These are phyloP conservation scores for Willisornis vidua DNA, from an alignment of 2,113 vertebrate genomes.

Conservation along the genomic window DNA sequence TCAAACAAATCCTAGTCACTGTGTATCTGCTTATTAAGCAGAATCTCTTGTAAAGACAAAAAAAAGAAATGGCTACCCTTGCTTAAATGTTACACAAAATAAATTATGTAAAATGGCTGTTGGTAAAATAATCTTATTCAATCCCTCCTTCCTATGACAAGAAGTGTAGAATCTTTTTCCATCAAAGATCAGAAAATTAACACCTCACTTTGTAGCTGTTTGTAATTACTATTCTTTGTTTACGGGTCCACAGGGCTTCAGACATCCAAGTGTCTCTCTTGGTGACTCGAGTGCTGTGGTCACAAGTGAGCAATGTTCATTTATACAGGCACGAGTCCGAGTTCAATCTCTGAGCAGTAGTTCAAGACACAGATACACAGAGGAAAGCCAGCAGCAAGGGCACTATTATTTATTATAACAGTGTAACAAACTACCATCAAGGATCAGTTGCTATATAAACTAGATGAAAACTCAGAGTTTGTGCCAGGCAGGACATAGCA, in stretches of 20 bases:
- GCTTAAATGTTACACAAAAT: not conserved
- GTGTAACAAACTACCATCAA: not conserved
- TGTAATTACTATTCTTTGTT: not conserved
- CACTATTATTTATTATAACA: constrained; percentile 11
- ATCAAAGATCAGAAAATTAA: not conserved
- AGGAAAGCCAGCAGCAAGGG: constrained; percentile 36
- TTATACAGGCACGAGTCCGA: not conserved
- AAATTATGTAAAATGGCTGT: not conserved
- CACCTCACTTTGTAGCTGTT: not conserved
- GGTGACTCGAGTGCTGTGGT: not conserved
- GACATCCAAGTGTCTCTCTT: not conserved
- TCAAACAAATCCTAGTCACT: not conserved
- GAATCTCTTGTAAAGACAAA: not conserved
- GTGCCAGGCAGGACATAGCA: not conserved
- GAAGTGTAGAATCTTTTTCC: not conserved
- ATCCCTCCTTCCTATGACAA: not conserved
- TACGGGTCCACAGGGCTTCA: not conserved
- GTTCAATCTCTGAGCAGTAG: not conserved
- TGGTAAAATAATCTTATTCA: not conserved
- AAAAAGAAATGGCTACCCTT: not conserved
- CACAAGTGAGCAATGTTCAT: not conserved
- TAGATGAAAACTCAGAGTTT: not conserved
- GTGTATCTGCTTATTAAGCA: not conserved
- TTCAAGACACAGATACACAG: not conserved
- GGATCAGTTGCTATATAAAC: not conserved